Conservation (phyloP, 2,113 vertebrate genomes). For the Pterophyllum scalare region DNA sequence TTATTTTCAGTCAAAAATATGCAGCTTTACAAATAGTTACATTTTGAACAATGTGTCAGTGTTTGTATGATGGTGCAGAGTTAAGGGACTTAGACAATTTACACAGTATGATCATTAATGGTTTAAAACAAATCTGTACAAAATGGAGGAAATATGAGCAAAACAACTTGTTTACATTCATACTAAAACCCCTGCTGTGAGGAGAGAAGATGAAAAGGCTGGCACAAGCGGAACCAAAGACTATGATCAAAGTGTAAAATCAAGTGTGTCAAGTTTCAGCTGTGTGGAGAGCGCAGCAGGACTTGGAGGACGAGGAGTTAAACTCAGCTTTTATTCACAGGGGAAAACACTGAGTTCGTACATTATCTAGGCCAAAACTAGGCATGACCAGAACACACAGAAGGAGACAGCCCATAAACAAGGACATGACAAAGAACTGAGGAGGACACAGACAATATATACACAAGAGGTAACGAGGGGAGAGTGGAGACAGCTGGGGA, state of each 20-base stretch:
- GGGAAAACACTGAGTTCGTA: too few species aligned
- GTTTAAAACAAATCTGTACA: not conserved
- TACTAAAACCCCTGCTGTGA: constrained; percentile 7
- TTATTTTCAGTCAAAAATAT: not conserved
- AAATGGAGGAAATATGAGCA: not conserved
- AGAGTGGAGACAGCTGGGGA: too few species aligned
- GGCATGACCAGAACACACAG: too few species aligned
- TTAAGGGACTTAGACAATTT: not conserved
- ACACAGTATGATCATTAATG: not conserved
- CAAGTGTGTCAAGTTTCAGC: not conserved
- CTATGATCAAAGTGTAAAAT: constrained; percentile 7
- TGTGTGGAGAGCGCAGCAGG: too few species aligned
- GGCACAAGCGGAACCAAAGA: not conserved
- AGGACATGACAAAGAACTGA: too few species aligned
- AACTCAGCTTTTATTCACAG: too few species aligned
- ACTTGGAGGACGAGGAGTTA: too few species aligned
- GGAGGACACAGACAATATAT: too few species aligned
- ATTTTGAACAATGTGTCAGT: not conserved
- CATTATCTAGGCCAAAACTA: too few species aligned
- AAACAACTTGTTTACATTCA: constrained; percentile 23
- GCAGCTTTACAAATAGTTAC: not conserved
- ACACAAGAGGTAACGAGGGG: too few species aligned
- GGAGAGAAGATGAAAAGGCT: not conserved
- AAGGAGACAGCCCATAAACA: too few species aligned
- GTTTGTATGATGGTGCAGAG: not conserved